Base-by-base conservation (phyloP, 2,797 vertebrate genomes). In the Oophaga sylvatica region DNA sequence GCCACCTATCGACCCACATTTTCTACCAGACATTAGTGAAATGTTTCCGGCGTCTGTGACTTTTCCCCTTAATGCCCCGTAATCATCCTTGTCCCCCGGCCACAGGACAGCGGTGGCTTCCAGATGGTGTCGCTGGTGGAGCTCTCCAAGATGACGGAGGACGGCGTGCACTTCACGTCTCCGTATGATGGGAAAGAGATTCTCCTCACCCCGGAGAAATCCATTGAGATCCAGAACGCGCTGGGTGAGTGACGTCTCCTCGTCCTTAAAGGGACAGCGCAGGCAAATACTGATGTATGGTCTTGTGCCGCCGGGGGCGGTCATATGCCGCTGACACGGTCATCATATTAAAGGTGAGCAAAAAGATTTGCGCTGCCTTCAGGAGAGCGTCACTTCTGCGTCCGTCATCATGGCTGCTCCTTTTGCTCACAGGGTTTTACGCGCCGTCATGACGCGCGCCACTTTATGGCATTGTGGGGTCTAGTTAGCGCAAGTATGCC, bases 71-170 rank as follows among this genome's bases (percentile, higher is more conserved):
- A 26, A 26, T 26, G 26, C 26, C 13, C 56, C 56, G 6, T 65
- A 59, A 45, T 80, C 26, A 65, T 65, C 31, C 0, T 63, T 81
- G 7, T 67, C 41, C 11, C 57, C 5, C 45, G 57, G 70, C 45
- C 17, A 22, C 65, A 99, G 97, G 97, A 99, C 93, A 98, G 97
- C 11, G 98, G 98, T 0, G 98, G 98, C 0, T 98, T 98, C 93
- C 98, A 99, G 94, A 99, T 99, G 98, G 98, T 99, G 71, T 99
- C 98, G 1, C 95, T 99, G 57, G 95, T 97, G 80, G 94, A 96
- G 83, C 95, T 99, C 22, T 96, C 97, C 0, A 94, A 97, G 90
- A 97, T 99, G 90, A 97, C 96, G 0, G 98, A 99, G 90, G 96
- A 97, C 85, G 97, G 98, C 0, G 98, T 98, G 0, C 95, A 92